Evolutionary conservation across 2,888 invertebrate species (phyloP), one percentile per base, ranked within the genome.

Genomic region (Arctia plantaginis): DNA sequence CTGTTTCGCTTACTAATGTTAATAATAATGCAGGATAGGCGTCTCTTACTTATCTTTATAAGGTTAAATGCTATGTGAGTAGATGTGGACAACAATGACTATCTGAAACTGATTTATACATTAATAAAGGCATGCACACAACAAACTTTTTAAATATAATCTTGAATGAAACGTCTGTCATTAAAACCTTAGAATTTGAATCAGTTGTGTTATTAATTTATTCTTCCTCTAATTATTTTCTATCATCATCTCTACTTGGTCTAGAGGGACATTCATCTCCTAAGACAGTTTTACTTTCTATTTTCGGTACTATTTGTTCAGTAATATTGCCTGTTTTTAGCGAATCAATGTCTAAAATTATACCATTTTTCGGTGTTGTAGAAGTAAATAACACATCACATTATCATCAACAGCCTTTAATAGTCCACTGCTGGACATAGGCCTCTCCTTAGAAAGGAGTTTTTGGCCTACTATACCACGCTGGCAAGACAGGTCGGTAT

Each of bases 1-100:
- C 30, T 67, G 44, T 30, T 6, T 18, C 20, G 7, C 1, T 67
- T 30, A 8, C 10, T 33, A 10, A 47, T 47, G 44, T 44, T 30
- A 67, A 1, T 67, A 44, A 44, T 47, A 47, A 12, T 67, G 44
- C 30, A 20, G 27, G 7, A 1, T 27, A 67, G 67, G 7, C 8
- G 3, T 3, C 23, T 39, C 18, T 20, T 39, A 27, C 27, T 59
- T 39, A 69, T 69, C 69, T 69, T 55, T 27, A n/a, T 30, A 47
- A 44, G 55, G 69, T 69, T 18, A 69, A 69, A 69, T 55, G 69
- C 27, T 55, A 69, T 1, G 18, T 35, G 18, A n/a, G 10, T 69
- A 69, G n/a, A 69, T 35, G 8, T 18, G n/a, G 55, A 35, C 35
- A 55, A 55, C 51, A 35, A 3, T 55, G 33, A 69, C 23, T 23